Evolutionary conservation across 2,797 vertebrate genomes (phyloP).

Genomic region (Anabacerthia variegaticeps): DNA sequence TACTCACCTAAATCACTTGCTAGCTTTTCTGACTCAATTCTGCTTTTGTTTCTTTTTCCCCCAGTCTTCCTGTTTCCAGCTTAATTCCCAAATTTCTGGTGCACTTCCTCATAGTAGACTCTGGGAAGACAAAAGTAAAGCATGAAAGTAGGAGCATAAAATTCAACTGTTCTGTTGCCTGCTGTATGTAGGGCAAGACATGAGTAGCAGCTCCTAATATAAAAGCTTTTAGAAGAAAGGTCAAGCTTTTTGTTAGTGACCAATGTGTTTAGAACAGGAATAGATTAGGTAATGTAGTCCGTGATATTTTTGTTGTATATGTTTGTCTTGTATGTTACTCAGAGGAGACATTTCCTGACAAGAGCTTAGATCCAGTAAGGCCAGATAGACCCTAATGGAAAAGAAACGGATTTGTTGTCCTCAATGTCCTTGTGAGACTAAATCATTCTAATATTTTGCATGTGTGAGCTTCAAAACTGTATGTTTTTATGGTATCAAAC

Average conservation of each 20-base stretch:
- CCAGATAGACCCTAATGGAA: neutral
- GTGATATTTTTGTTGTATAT: neutral
- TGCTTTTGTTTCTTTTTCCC: rapidly evolving
- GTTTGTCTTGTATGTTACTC: neutral
- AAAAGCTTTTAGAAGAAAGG: neutral
- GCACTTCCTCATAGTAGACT: neutral
- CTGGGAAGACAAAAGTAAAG: neutral
- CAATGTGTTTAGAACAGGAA: neutral
- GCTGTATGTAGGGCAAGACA: neutral
- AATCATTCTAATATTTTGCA: neutral
- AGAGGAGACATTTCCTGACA: neutral
- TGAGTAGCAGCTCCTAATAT: neutral
- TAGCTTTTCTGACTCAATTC: neutral
- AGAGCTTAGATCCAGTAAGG: neutral
- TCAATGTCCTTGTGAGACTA: neutral
- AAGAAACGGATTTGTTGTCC: neutral
- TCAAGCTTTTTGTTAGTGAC: neutral
- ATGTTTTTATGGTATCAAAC: neutral
- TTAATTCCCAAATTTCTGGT: neutral
- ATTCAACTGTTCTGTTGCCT: neutral
- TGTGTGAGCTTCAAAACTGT: neutral
- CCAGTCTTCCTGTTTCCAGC: neutral
- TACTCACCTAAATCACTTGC: neutral
- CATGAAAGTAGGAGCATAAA: neutral
- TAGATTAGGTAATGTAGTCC: neutral